These are phyloP conservation scores for Polymixis flavicincta DNA, from an alignment of 2,888 invertebrate species.

Conservation along the genomic window DNA sequence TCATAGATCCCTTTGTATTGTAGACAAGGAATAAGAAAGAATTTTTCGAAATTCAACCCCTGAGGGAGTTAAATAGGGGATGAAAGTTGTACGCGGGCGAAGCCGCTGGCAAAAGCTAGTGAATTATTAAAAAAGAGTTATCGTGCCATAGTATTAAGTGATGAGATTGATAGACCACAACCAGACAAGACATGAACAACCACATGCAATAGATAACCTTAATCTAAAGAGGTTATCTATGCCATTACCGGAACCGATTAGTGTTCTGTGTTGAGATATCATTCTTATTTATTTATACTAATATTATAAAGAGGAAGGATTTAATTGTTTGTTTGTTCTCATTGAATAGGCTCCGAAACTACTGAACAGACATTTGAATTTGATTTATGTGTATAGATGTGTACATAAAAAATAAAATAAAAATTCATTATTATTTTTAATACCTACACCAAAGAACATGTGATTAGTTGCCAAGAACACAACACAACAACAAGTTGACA, in stretches of 20 bases:
- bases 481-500: background rate
- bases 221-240: constrained; percentile 27
- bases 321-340: no score
- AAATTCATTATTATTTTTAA: background rate
- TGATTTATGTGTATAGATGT: background rate
- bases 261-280: background rate
- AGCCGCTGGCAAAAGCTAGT: no score
- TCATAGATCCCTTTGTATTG: no score
- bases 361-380: no score
- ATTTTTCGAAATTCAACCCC: no score
- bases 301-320: no score
- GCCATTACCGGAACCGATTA: background rate
- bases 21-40: no score
- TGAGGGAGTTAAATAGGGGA: no score
- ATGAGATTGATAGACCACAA: constrained; percentile 8
- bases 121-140: background rate
- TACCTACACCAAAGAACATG: background rate
- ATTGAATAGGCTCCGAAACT: no score
- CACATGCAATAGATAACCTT: constrained; percentile 14
- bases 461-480: background rate
- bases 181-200: background rate
- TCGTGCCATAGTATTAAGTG: background rate
- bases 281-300: no score
- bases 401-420: background rate
- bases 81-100: no score